Evolutionary conservation across 2,888 invertebrate genomes (phyloP).

Genomic region (Drosophila macrothrix): DNA sequence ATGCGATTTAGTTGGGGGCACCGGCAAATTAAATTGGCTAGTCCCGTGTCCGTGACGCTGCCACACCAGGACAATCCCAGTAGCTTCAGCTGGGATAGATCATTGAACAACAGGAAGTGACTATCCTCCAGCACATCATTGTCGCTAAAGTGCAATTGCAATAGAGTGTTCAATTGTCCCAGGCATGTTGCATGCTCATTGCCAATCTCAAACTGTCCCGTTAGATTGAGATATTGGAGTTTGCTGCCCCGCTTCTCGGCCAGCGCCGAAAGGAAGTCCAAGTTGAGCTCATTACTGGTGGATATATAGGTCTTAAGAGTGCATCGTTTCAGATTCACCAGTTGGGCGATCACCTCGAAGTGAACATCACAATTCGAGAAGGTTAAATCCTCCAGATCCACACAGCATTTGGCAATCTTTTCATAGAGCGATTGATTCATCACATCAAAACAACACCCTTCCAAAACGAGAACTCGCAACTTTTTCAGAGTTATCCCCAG

Average conservation of each 20-base stretch:
- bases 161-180: slow-evolving; percentile 56
- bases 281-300: slow-evolving; percentile 65
- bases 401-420: slow-evolving; percentile 66
- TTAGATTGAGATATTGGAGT: slow-evolving; percentile 54
- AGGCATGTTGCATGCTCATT: slow-evolving; percentile 60
- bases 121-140: slow-evolving; percentile 67
- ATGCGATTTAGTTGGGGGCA: slow-evolving; percentile 47
- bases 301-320: slow-evolving; percentile 67
- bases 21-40: slow-evolving; percentile 53
- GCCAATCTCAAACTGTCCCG: slow-evolving; percentile 61
- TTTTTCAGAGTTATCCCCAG: slow-evolving; percentile 63
- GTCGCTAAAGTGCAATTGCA: slow-evolving; percentile 52
- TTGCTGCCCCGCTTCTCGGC: slow-evolving; percentile 52
- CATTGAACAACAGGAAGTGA: slow-evolving; percentile 63
- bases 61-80: slow-evolving; percentile 52
- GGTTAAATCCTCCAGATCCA: slow-evolving; percentile 55
- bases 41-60: slow-evolving; percentile 52
- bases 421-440: slow-evolving; percentile 65
- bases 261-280: slow-evolving; percentile 50
- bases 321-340: slow-evolving; percentile 62
- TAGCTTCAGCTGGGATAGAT: slow-evolving; percentile 37
- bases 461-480: slow-evolving; percentile 48
- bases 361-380: slow-evolving; percentile 71
- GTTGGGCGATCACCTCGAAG: slow-evolving; percentile 65
- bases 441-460: slow-evolving; percentile 72